These are phyloP conservation scores for Lagria hirta DNA, from an alignment of 2,888 invertebrate genomes.

Conservation along the genomic window DNA sequence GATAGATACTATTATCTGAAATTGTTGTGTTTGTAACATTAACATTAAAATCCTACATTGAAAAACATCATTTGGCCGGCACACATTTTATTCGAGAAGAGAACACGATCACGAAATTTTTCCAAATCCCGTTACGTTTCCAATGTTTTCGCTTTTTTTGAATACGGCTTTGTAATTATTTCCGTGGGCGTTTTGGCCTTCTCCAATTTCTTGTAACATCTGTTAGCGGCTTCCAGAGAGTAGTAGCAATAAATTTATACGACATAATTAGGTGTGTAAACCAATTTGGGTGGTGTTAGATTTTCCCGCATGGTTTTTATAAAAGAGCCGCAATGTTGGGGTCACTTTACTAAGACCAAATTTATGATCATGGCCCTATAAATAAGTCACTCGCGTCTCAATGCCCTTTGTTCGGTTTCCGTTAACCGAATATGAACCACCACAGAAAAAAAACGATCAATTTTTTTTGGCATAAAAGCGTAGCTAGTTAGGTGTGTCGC, in stretches of 20 bases:
- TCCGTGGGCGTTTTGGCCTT: no score
- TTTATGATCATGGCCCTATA: constrained; percentile 27
- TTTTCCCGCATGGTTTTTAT: constrained; percentile 27
- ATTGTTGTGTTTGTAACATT: no score
- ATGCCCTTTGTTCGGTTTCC: constrained; percentile 10
- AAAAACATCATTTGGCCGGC: no score
- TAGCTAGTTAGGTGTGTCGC: constrained; percentile 1
- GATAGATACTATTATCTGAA: no score
- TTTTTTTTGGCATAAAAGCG: constrained; percentile 3
- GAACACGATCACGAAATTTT: no score
- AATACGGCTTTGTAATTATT: no score
- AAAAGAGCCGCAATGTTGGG: constrained; percentile 25
- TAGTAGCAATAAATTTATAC: constrained; percentile 28
- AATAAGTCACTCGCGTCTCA: constrained; percentile 23
- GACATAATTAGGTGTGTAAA: constrained; percentile 30
- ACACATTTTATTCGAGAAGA: no score
- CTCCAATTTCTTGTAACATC: constrained; percentile 18
- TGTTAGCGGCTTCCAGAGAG: constrained; percentile 20
- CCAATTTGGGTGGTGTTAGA: constrained; percentile 25
- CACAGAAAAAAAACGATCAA: constrained; percentile 8
- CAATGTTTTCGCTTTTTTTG: no score
- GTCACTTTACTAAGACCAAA: constrained; percentile 23
- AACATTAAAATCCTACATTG: no score
- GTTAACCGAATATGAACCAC: constrained; percentile 3
- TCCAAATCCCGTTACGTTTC: no score